Evolutionary conservation across 2,113 vertebrate species (phyloP).

Genomic region (Sebastes fasciatus): DNA sequence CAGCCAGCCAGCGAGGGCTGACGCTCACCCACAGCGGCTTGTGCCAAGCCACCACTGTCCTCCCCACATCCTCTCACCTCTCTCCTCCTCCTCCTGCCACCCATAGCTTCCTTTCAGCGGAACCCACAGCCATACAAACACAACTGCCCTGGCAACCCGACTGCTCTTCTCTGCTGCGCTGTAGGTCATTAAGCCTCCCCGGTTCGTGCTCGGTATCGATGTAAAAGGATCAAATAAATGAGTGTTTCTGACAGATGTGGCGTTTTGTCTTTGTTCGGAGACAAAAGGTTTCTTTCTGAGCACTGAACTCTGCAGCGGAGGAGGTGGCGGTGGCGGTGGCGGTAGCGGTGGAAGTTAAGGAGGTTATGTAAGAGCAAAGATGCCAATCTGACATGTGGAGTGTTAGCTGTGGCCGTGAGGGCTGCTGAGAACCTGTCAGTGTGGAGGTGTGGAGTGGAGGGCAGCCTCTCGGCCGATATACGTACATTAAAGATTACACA

Average conservation of each 20-base stretch:
- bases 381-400: slow-evolving; percentile 43
- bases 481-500: not conserved
- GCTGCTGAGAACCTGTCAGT: slow-evolving; percentile 48
- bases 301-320: slow-evolving; percentile 14
- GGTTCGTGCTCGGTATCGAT: slow-evolving; percentile 50
- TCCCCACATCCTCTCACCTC: slow-evolving; percentile 76
- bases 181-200: slow-evolving; percentile 42
- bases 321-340: slow-evolving; percentile 47
- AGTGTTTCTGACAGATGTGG: slow-evolving; percentile 59
- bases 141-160: slow-evolving; percentile 59
- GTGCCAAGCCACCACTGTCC: slow-evolving; percentile 72
- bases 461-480: not conserved
- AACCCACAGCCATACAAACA: slow-evolving; percentile 68
- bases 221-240: slow-evolving; percentile 50
- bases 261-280: slow-evolving; percentile 55
- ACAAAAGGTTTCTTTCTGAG: slow-evolving; percentile 51
- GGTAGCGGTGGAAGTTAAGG: slow-evolving; percentile 37
- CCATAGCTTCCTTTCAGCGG: slow-evolving; percentile 46
- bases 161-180: slow-evolving; percentile 23
- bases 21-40: slow-evolving; percentile 32
- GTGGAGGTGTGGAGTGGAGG: not conserved
- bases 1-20: slow-evolving; percentile 30
- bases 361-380: slow-evolving; percentile 63
- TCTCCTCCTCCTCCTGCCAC: slow-evolving; percentile 60
- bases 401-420: slow-evolving; percentile 24